Conservation (phyloP, 2,797 vertebrate species). For the Streptopelia turtur region DNA sequence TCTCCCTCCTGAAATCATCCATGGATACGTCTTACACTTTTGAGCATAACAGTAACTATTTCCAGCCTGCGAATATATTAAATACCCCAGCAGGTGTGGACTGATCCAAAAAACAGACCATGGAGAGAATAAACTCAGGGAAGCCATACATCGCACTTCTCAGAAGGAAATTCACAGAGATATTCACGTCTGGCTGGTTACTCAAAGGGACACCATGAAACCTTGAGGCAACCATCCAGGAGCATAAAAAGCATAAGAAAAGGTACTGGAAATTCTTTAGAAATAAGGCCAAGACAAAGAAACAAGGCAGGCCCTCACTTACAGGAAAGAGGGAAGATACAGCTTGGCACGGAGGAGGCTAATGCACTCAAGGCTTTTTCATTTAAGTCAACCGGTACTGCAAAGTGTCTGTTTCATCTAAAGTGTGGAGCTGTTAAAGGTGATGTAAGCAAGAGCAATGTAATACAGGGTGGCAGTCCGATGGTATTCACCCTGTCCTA, state of each 20-base stretch:
- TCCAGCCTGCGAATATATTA: background rate
- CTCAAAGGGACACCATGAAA: background rate
- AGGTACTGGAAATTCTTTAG: background rate
- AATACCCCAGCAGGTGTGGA: background rate
- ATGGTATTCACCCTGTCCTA: background rate
- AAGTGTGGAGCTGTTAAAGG: background rate
- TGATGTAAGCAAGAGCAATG: background rate
- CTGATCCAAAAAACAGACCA: background rate
- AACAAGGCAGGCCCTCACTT: background rate
- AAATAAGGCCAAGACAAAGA: constrained; percentile 11
- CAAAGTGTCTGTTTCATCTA: background rate
- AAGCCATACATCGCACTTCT: background rate
- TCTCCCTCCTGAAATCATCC: background rate
- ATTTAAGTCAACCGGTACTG: background rate
- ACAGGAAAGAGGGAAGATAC: background rate
- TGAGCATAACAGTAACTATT: background rate
- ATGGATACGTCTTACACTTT: background rate
- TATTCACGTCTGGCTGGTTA: background rate
- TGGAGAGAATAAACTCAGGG: background rate
- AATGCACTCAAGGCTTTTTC: background rate
- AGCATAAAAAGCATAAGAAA: background rate
- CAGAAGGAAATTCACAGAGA: background rate
- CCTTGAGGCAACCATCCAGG: background rate
- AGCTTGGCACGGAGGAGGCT: background rate
- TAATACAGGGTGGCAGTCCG: background rate